Conservation (phyloP, 2,797 vertebrate species). For the Microctenopoma lineatum region DNA sequence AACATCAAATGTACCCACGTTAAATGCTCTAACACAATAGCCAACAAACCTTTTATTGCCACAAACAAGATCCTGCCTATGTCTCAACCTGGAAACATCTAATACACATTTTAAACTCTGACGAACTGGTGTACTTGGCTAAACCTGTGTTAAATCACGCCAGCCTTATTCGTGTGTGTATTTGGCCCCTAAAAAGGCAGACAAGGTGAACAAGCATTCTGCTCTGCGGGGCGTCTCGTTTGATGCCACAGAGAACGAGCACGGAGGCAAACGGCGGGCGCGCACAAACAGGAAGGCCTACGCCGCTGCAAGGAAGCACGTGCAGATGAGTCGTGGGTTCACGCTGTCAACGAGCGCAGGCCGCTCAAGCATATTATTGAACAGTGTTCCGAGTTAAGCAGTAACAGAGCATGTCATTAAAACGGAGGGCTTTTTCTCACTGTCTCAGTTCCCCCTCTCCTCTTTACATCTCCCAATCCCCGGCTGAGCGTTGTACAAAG, state of each 20-base stretch:
- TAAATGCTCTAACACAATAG: slow-evolving; percentile 18
- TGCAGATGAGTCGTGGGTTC: slow-evolving; percentile 28
- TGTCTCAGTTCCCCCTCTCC: slow-evolving; percentile 30
- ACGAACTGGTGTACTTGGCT: slow-evolving; percentile 30
- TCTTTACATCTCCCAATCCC: slow-evolving; percentile 42
- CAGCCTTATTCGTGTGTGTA: slow-evolving; percentile 39
- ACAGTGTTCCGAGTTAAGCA: slow-evolving; percentile 56
- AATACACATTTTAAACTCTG: slow-evolving; percentile 25
- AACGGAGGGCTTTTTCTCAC: slow-evolving; percentile 46
- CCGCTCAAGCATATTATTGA: slow-evolving; percentile 55
- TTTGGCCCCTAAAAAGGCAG: slow-evolving; percentile 54
- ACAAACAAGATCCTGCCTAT: slow-evolving; percentile 18
- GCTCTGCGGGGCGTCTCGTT: slow-evolving; percentile 48
- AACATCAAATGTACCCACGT: slow-evolving; percentile 4
- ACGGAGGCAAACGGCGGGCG: slow-evolving; percentile 17
- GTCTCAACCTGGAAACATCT: slow-evolving; percentile 23
- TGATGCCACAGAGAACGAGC: slow-evolving; percentile 36
- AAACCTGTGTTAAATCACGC: slow-evolving; percentile 23
- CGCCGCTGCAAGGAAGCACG: neutral
- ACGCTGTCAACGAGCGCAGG: slow-evolving; percentile 36
- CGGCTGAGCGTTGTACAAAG: slow-evolving; percentile 32
- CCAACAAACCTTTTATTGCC: slow-evolving; percentile 35
- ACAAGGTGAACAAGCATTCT: slow-evolving; percentile 54
- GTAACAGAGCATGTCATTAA: slow-evolving; percentile 64
- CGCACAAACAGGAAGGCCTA: slow-evolving; percentile 16